phyloP scores from a whole-genome alignment of 2,888 invertebrate species.

The Pyrochroa serraticornis region DNA sequence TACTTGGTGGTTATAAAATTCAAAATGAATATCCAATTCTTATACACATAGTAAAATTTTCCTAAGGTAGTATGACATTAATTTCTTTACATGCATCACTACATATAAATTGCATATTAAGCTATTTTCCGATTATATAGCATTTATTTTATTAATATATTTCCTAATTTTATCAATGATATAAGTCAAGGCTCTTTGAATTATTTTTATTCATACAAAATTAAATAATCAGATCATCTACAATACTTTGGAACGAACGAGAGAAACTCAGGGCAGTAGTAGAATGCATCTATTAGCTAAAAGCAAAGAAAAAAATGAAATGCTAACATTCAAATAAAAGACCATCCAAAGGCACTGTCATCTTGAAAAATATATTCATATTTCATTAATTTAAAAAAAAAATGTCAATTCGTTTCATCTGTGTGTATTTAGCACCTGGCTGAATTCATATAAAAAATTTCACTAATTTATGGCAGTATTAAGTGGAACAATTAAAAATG shows the following conservation, averaged over 20 bases:
- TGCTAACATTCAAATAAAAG: slow-evolving; percentile 19
- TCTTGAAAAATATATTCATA: background rate
- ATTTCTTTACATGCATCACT: slow-evolving; percentile 24
- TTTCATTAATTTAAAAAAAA: slow-evolving; percentile 1
- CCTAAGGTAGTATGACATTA: slow-evolving; percentile 24
- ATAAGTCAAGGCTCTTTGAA: slow-evolving; percentile 23
- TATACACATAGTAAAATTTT: slow-evolving; percentile 22
- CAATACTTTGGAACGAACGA: too few relatives aligned
- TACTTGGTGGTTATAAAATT: background rate
- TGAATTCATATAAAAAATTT: slow-evolving; percentile 17
- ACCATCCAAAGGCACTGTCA: slow-evolving; percentile 22
- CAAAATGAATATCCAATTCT: slow-evolving; percentile 12
- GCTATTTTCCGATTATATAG: slow-evolving; percentile 24
- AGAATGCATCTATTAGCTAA: slow-evolving; percentile 1
- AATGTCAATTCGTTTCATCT: background rate
- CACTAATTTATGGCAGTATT: slow-evolving; percentile 24
- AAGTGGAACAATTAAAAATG: slow-evolving; percentile 15
- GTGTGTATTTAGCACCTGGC: slow-evolving; percentile 22
- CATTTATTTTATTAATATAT: slow-evolving; percentile 23
- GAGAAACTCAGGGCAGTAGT: background rate
- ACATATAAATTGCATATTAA: slow-evolving; percentile 18
- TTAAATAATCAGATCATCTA: too few relatives aligned
- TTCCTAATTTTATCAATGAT: slow-evolving; percentile 19
- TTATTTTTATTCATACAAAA: background rate
- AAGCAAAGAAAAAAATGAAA: slow-evolving; percentile 12